phyloP scores from a whole-genome alignment of 2,888 invertebrate genomes.

The Dolomedes plantarius region DNA sequence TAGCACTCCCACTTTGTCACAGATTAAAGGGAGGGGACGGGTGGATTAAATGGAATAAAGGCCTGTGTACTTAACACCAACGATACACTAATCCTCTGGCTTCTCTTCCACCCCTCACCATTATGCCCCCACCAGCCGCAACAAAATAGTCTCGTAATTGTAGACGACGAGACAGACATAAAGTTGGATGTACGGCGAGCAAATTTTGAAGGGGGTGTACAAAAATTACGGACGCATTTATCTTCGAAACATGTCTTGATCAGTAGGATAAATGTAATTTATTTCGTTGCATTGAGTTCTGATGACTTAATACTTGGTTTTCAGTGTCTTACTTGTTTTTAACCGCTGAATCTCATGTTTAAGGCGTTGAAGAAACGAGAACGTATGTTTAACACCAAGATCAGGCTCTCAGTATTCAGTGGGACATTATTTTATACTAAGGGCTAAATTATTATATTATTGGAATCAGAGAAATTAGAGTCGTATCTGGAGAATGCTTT shows the following conservation, averaged over 20 bases:
- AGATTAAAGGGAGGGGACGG: background rate
- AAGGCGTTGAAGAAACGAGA: no score
- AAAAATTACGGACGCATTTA: background rate
- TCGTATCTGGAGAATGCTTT: no score
- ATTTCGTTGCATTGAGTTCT: no score
- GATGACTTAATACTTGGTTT: no score
- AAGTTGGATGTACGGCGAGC: background rate
- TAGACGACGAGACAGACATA: conserved; percentile 40
- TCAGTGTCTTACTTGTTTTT: no score
- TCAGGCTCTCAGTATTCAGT: no score
- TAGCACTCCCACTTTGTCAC: background rate
- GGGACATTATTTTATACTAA: no score
- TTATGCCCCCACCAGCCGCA: conserved; percentile 14
- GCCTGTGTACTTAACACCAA: conserved; percentile 52
- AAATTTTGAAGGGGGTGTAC: background rate
- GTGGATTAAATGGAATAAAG: conserved; percentile 39
- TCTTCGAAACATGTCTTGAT: background rate
- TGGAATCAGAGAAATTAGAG: no score
- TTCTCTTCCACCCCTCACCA: background rate
- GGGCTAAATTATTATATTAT: no score
- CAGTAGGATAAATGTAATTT: no score
- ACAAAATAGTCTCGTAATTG: conserved; percentile 55
- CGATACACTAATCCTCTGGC: conserved; percentile 32
- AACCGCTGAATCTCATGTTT: no score
- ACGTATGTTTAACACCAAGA: no score